Conservation (phyloP, 2,888 invertebrate species). For the Drosophila trichaetosa region DNA sequence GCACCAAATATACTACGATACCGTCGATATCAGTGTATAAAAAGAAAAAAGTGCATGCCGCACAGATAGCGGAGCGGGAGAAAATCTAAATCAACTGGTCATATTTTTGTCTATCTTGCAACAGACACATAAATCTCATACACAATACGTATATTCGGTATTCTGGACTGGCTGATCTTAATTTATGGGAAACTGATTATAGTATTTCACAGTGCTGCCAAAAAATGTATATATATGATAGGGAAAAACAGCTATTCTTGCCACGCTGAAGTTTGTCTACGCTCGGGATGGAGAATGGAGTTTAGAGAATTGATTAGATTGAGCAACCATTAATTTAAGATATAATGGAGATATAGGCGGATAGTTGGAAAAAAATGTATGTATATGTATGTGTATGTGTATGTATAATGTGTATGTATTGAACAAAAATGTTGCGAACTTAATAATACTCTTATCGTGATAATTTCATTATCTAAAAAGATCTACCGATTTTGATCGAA, state of each 20-base stretch:
- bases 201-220: constrained; percentile 43
- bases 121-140: constrained; percentile 82
- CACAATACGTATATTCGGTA: constrained; percentile 49
- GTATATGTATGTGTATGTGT: no score
- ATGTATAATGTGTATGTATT: no score
- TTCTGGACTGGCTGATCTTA: constrained; percentile 71
- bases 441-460: neutral
- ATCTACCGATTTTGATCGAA: neutral
- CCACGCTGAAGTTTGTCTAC: neutral
- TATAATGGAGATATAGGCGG: neutral
- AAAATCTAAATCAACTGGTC: constrained; percentile 63
- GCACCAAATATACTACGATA: no score
- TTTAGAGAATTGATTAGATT: neutral
- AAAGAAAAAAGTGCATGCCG: constrained; percentile 50
- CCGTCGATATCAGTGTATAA: no score
- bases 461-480: neutral
- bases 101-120: constrained; percentile 64
- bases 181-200: constrained; percentile 83
- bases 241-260: neutral
- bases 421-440: neutral
- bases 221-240: neutral
- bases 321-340: neutral
- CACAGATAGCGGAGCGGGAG: constrained; percentile 33
- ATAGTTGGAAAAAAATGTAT: neutral
- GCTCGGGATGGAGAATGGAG: neutral